Conservation (phyloP, 2,888 invertebrate species). For the Halocaridina rubra region DNA sequence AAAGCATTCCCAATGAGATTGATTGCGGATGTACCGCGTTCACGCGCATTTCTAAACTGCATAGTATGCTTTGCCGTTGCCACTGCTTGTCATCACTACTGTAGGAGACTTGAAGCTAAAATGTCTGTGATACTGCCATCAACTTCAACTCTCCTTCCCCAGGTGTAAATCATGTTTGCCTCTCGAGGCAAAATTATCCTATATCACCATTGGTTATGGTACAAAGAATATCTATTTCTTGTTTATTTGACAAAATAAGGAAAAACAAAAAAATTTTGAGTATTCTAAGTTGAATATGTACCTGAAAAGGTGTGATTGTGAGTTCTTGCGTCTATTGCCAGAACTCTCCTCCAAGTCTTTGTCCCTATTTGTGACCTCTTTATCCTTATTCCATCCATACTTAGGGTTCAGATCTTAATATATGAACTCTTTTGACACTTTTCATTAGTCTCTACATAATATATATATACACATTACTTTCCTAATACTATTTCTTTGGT, state of each 20-base stretch:
- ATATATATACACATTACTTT: too few relatives aligned
- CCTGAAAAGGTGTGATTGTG: conserved; percentile 63
- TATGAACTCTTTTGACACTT: too few relatives aligned
- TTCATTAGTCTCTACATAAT: too few relatives aligned
- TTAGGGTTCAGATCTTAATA: conserved; percentile 26
- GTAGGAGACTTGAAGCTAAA: conserved; percentile 56
- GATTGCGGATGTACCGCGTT: too few relatives aligned
- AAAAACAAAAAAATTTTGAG: conserved; percentile 40
- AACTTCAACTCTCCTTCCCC: conserved; percentile 62
- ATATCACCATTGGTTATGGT: conserved; percentile 61
- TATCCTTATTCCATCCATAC: conserved; percentile 48
- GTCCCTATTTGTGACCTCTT: conserved; percentile 39
- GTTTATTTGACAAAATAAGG: conserved; percentile 53
- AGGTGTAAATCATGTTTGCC: conserved; percentile 49
- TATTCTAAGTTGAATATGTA: conserved; percentile 49
- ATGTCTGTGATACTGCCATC: conserved; percentile 64
- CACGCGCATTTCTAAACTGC: too few relatives aligned
- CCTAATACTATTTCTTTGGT: too few relatives aligned
- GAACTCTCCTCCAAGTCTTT: too few relatives aligned
- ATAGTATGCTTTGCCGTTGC: conserved; percentile 16
- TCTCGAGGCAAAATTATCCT: conserved; percentile 30
- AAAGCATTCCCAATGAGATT: not conserved
- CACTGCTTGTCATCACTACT: conserved; percentile 25
- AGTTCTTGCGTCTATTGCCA: conserved; percentile 41
- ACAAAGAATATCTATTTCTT: conserved; percentile 60